Base-by-base conservation (phyloP, 2,888 invertebrate species). In the Lamellibrachia columna region DNA sequence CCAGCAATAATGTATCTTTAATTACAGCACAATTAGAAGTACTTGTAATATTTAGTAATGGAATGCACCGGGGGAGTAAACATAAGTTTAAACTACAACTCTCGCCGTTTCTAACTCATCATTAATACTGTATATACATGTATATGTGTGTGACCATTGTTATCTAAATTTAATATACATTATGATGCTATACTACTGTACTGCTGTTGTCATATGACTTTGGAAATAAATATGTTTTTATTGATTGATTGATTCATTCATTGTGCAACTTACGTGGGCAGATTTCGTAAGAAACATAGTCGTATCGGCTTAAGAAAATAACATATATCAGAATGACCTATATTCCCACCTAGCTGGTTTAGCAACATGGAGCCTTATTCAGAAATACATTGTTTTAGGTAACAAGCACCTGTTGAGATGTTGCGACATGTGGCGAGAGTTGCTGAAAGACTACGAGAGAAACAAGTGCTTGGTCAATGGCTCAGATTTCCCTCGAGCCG, bases 321-420 rank as follows among this genome's bases (percentile, higher is more conserved):
- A 22, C 15, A 22, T 22, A 22, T 15, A n/a, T 15, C 75, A 11
- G 22, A 75, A 6, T 75, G n/a, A 75, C 22, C 0, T 60, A 15
- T 60, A 15, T 58, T 75, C n/a, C 22, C 75, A n/a, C 15, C 15
- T 75, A 75, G 75, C 75, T 75, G 75, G 22, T 75, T 6, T 75
- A 75, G n/a, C 22, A 15, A 75, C 2, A 22, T 75, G 15, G 8
- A 9, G 75, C 15, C 75, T 75, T 75, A 75, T 22, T 22, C n/a
- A 11, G n/a, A 75, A 15, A 75, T 75, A 22, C n/a, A 6, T 6
- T 75, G 75, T 93, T 53, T n/a, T 75, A 96, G 96, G 96, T 92
- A 95, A 96, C 94, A 94, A 95, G 92, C 92, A 94, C 92, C 94
- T 96, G 91, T 93, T 96, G 90, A 92, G 94, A 28, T 94, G 95